phyloP scores from a whole-genome alignment of 2,113 vertebrate species.

The Carollia perspicillata region DNA sequence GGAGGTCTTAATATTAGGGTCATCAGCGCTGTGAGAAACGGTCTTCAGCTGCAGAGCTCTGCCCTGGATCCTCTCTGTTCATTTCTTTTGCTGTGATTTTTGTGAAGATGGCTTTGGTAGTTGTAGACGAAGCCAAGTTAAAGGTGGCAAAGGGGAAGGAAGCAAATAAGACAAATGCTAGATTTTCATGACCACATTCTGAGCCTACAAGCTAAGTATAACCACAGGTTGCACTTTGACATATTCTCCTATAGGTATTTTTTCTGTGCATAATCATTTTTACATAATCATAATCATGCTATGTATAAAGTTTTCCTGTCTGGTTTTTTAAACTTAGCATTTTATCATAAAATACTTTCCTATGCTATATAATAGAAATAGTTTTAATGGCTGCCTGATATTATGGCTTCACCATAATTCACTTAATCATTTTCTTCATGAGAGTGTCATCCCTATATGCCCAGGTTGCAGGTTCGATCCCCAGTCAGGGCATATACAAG shows the following conservation, averaged over 20 bases:
- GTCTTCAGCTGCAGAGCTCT: background rate
- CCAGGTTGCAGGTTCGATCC: too few relatives aligned
- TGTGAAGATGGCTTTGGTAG: background rate
- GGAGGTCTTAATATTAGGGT: background rate
- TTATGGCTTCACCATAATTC: background rate
- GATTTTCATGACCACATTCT: background rate
- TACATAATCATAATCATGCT: background rate
- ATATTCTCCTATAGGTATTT: background rate
- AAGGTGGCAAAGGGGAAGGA: background rate
- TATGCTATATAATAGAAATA: background rate
- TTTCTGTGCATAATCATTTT: background rate
- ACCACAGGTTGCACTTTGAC: background rate
- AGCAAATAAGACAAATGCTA: background rate
- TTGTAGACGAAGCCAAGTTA: background rate
- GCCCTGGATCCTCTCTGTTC: background rate
- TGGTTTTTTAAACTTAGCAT: background rate
- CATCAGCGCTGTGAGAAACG: background rate
- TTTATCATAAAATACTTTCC: background rate
- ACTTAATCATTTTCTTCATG: background rate
- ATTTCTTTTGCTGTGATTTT: conserved; percentile 1
- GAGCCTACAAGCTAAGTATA: background rate
- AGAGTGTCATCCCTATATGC: too few relatives aligned
- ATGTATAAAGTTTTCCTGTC: background rate
- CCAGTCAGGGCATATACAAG: too few relatives aligned
- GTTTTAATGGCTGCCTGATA: background rate